Evolutionary conservation across 2,888 invertebrate species (phyloP), one percentile per base, ranked within the genome.

Genomic region (Epirrhoe alternata): DNA sequence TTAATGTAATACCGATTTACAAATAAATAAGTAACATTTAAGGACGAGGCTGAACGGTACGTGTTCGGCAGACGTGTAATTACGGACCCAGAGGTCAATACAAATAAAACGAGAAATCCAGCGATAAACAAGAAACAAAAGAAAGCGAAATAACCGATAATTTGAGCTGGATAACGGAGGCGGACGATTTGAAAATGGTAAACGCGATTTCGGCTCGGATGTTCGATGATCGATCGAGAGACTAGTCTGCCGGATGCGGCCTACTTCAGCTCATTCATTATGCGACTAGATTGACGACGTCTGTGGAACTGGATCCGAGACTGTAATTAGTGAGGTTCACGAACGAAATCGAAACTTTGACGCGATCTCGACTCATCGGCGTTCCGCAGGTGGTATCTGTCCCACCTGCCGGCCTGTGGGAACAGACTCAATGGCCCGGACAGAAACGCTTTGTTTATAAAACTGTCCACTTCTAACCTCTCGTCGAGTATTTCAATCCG

Each of bases 21-120:
- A 89, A 90, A 92, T 92, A 92, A 92, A 92, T 90, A 92, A 91
- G n/a, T n/a, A 85, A 84, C 85, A 89, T 89, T 90, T 88, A 90
- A 89, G 88, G 84, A 86, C 83, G 83, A 77, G 82, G 81, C 84
- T 82, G 77, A 79, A 74, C 76, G 72, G 85, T 90, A 91, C 91
- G 91, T 90, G 88, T 83, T 78, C 78, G 76, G 78, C 76, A 81
- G 89, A 84, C 89, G 73, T 88, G 82, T 90, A 88, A 93, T 93
- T 91, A 92, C 83, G 87, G 80, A 79, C 82, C 79, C 86, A 91
- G 92, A 90, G 93, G 92, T 93, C 93, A 92, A 84, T 86, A 87
- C 89, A 87, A 90, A 90, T 87, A 90, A 90, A 89, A 82, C 77
- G 78, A 85, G 84, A 86, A 82, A 86, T 78, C 49, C 63, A 81